These are phyloP conservation scores for Scyliorhinus canicula DNA, from an alignment of 2,797 vertebrate genomes.

Conservation along the genomic window DNA sequence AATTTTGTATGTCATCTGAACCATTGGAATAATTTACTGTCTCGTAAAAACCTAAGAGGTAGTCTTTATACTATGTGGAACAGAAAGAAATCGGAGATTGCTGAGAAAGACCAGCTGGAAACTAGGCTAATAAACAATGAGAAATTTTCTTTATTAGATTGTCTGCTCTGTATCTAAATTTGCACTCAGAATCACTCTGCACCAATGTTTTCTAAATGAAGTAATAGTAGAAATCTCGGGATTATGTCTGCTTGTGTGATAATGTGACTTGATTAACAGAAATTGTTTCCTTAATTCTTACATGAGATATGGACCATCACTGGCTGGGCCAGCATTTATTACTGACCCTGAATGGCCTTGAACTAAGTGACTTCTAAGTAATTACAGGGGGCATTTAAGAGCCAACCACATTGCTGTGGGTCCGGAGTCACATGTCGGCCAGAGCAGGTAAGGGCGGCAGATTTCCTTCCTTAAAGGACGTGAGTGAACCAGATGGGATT, in stretches of 20 bases:
- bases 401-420: too few species aligned
- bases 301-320: too few species aligned
- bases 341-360: too few species aligned
- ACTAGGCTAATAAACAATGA: slow-evolving; percentile 7
- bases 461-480: too few species aligned
- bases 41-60: not conserved
- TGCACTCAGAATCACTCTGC: not conserved
- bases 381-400: too few species aligned
- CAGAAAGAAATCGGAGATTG: not conserved
- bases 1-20: not conserved
- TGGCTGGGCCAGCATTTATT: too few species aligned
- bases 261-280: not conserved
- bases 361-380: too few species aligned
- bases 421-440: too few species aligned
- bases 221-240: not conserved
- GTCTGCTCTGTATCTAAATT: not conserved
- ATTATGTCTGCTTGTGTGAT: not conserved
- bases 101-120: not conserved
- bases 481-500: too few species aligned
- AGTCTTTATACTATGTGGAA: not conserved
- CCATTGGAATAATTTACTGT: not conserved
- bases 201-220: not conserved
- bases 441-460: too few species aligned
- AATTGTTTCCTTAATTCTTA: too few species aligned
- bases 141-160: slow-evolving; percentile 2